A percentile compares a stretch with the other conserved stretches of the same genome.
These are phyloP conservation scores for Cryptocheilus praepositus DNA, from an alignment of 2,888 invertebrate species.

Conservation along the genomic window DNA sequence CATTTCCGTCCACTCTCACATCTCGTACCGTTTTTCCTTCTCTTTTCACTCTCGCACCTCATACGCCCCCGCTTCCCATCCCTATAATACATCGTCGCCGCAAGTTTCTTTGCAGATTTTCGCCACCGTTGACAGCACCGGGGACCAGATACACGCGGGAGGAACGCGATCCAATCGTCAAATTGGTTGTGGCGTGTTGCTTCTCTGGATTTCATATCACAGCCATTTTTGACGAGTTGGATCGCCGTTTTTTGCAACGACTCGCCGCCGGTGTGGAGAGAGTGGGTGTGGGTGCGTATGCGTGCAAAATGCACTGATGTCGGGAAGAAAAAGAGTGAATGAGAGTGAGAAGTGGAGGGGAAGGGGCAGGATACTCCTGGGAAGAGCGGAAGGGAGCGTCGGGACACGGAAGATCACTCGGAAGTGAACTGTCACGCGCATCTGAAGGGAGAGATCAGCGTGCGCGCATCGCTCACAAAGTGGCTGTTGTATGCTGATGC, in stretches of 20 bases:
- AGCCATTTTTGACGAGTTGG: conserved; percentile 97
- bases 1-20: no score
- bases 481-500: conserved; percentile 88
- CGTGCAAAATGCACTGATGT: conserved; percentile 10
- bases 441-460: conserved; percentile 23
- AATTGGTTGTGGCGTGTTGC: conserved; percentile 87
- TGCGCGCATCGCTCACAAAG: conserved; percentile 86
- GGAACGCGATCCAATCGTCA: conserved; percentile 79
- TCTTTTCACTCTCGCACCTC: no score
- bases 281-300: neutral
- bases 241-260: conserved; percentile 77
- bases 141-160: conserved; percentile 9
- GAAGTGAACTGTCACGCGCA: conserved; percentile 4
- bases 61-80: no score
- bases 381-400: conserved; percentile 4
- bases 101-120: conserved; percentile 10
- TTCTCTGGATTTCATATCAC: conserved; percentile 83
- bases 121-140: neutral
- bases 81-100: neutral
- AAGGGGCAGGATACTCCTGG: no score
- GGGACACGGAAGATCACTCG: conserved; percentile 1
- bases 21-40: no score
- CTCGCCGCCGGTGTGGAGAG: conserved; percentile 28
- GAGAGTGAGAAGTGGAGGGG: conserved; percentile 1
- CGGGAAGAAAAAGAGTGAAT: neutral